Evolutionary conservation across 2,113 vertebrate species (phyloP).

Genomic region (Cephalopholis sonnerati): DNA sequence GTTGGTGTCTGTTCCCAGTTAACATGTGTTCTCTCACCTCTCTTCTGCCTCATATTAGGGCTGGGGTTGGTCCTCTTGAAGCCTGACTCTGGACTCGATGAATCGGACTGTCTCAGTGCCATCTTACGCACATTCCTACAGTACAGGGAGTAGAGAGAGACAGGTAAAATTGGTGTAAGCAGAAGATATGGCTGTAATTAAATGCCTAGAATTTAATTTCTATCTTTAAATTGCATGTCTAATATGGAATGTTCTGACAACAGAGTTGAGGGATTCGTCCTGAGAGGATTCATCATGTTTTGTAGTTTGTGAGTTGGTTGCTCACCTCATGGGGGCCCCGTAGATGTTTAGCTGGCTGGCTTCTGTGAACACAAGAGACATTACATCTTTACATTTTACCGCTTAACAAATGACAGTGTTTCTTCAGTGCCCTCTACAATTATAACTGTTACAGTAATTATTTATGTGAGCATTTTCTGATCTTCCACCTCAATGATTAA

Average conservation of each 20-base stretch:
- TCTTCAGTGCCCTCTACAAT: background rate
- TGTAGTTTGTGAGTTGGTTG: background rate
- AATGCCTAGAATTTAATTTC: background rate
- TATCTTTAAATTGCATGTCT: background rate
- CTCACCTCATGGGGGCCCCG: constrained; percentile 90
- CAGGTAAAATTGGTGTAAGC: background rate
- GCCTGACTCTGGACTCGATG: constrained; percentile 87
- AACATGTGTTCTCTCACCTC: constrained; percentile 83
- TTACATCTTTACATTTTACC: background rate
- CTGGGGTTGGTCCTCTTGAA: constrained; percentile 87
- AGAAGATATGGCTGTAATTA: background rate
- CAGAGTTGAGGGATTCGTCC: background rate
- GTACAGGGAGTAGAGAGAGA: constrained; percentile 16
- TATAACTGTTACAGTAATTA: background rate
- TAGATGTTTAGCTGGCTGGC: constrained; percentile 91
- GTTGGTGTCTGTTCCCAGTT: background rate
- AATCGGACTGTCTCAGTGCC: constrained; percentile 86
- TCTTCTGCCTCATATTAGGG: constrained; percentile 88
- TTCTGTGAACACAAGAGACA: constrained; percentile 82
- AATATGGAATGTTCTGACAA: background rate
- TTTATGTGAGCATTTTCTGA: background rate
- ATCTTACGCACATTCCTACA: constrained; percentile 87
- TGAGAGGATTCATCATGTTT: background rate
- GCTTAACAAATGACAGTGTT: background rate
- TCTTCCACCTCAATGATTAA: background rate